Conservation (phyloP, 92 coral and sea anemone species). For the Anthopleura xanthogrammica region DNA sequence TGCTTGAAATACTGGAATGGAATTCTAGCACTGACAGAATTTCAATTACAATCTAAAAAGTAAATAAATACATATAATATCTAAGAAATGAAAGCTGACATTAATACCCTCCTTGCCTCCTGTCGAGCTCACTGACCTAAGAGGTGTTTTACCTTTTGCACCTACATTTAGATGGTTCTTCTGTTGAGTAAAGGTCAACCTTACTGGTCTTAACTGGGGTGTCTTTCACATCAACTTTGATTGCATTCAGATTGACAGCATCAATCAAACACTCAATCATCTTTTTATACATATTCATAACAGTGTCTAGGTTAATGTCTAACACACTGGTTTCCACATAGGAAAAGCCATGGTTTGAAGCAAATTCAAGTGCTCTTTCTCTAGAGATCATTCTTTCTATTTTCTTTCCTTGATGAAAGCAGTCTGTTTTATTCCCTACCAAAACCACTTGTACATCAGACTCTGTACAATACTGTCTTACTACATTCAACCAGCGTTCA, state of each 20-base stretch:
- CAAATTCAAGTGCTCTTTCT: slow-evolving; percentile 44
- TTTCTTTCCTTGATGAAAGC: slow-evolving; percentile 6
- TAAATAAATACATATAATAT: no score
- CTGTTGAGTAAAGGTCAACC: slow-evolving; percentile 13
- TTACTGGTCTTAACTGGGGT: not conserved
- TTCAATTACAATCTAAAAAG: no score
- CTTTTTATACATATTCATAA: slow-evolving; percentile 60
- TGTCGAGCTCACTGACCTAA: not conserved
- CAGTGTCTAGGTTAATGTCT: slow-evolving; percentile 27
- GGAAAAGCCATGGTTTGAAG: slow-evolving; percentile 45
- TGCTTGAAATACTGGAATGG: no score
- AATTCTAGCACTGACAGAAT: no score
- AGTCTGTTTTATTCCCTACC: slow-evolving; percentile 74
- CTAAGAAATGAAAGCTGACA: not conserved
- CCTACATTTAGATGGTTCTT: slow-evolving; percentile 31
- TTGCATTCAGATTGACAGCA: slow-evolving; percentile 52
- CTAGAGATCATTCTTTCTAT: slow-evolving; percentile 31
- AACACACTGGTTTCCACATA: slow-evolving; percentile 72
- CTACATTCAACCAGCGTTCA: slow-evolving; percentile 56
- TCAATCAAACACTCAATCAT: slow-evolving; percentile 50
- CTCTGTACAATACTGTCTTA: slow-evolving; percentile 48
- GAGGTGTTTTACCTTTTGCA: slow-evolving; percentile 9
- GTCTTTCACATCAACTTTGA: slow-evolving; percentile 7
- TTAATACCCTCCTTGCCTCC: not conserved
- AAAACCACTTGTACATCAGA: slow-evolving; percentile 38